Percentiles rank a stretch among this genome's conserved stretches.
Evolutionary conservation across 2,113 vertebrate genomes (phyloP).

Genomic region (Rhinogobius similis): DNA sequence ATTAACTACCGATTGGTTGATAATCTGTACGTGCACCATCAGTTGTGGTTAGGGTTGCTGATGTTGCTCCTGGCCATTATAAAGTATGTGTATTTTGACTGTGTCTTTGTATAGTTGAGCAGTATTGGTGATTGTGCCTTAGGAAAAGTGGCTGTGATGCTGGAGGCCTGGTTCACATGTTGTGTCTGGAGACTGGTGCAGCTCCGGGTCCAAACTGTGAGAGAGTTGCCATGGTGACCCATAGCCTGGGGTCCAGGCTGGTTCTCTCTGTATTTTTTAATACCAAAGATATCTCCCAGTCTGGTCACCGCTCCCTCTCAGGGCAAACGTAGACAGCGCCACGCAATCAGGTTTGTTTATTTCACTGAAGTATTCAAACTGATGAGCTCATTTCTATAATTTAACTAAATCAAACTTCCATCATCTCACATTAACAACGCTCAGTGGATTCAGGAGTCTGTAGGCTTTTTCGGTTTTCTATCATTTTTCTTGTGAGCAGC

Average conservation of each 20-base stretch:
- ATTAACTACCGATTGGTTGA: background rate
- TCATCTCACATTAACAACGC: background rate
- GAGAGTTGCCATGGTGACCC: slow-evolving; percentile 80
- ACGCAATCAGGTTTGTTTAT: background rate
- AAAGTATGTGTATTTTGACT: background rate
- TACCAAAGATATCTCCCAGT: background rate
- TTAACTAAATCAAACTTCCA: background rate
- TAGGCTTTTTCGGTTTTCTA: background rate
- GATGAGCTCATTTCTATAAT: background rate
- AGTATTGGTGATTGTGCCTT: slow-evolving; percentile 21
- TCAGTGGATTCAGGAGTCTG: background rate
- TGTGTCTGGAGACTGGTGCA: slow-evolving; percentile 64
- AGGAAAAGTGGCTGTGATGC: slow-evolving; percentile 20
- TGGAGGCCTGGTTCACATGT: slow-evolving; percentile 56
- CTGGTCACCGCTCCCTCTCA: background rate
- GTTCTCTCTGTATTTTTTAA: background rate
- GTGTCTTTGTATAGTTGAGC: slow-evolving; percentile 2
- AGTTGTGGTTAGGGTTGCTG: background rate
- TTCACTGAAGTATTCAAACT: background rate
- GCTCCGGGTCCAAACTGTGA: slow-evolving; percentile 72
- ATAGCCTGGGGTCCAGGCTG: slow-evolving; percentile 3
- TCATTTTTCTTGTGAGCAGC: background rate
- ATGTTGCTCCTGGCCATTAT: background rate
- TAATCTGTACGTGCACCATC: background rate
- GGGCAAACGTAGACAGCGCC: too few relatives aligned